Conservation (phyloP, 2,888 invertebrate species). For the Piscicola geometra region DNA sequence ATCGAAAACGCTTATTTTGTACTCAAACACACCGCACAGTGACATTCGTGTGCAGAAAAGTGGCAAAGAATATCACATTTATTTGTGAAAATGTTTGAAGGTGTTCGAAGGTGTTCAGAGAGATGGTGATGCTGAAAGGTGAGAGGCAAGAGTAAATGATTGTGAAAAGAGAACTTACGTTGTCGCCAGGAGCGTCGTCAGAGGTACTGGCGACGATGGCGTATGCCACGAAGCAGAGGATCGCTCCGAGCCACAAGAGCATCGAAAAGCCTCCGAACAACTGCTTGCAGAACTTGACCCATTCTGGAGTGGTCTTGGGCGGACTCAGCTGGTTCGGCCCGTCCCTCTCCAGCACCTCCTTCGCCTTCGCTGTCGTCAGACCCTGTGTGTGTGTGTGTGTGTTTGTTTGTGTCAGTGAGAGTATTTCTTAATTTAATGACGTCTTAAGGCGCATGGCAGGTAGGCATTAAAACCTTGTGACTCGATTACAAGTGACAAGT, state of each 20-base stretch:
- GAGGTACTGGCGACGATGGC: conserved; percentile 65
- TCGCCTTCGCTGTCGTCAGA: conserved; percentile 47
- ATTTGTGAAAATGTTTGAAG: conserved; percentile 7
- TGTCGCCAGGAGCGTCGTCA: conserved; percentile 92
- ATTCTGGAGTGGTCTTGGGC: conserved; percentile 53
- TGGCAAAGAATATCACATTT: no score
- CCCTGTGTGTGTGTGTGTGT: conserved; percentile 44
- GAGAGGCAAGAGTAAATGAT: no score
- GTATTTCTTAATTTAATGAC: no score
- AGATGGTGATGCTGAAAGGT: no score
- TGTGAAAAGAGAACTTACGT: conserved; percentile 53
- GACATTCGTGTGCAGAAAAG: no score
- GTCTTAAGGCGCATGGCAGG: no score
- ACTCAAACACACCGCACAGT: no score
- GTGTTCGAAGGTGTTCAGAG: background rate
- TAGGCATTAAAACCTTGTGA: no score
- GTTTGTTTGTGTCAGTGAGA: no score
- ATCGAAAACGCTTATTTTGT: no score
- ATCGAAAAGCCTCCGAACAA: conserved; percentile 53
- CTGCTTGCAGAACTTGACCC: conserved; percentile 53
- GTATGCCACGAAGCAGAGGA: conserved; percentile 91
- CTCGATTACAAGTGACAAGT: no score
- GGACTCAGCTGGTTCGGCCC: conserved; percentile 54
- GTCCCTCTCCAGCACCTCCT: conserved; percentile 48
- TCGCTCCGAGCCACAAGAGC: conserved; percentile 53